Evolutionary conservation across 2,113 vertebrate species (phyloP).

Genomic region (Ophthalmolycus amberensis): DNA sequence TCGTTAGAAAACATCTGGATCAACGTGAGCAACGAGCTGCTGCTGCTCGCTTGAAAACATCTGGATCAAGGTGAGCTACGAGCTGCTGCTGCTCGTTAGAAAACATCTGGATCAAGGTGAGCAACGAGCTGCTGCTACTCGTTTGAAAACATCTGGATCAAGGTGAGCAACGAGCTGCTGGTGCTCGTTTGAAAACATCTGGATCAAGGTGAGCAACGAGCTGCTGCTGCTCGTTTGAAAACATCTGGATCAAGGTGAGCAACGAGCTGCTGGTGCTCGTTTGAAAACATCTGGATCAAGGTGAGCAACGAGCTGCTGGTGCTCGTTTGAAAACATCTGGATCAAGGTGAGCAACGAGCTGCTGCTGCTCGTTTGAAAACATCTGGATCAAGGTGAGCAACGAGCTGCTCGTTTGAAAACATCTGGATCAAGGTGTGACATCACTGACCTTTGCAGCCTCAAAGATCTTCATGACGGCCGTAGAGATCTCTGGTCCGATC

Average conservation of each 20-base stretch:
- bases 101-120: background rate
- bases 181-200: background rate
- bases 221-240: too few relatives aligned
- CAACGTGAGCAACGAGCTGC: background rate
- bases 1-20: background rate
- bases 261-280: background rate
- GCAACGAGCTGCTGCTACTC: too few relatives aligned
- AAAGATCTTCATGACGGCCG: slow-evolving; percentile 71
- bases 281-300: background rate
- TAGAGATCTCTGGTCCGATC: slow-evolving; percentile 76
- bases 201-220: background rate
- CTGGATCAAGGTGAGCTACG: background rate
- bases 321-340: background rate
- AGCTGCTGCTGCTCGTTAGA: background rate
- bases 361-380: background rate
- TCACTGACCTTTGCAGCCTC: slow-evolving; percentile 68
- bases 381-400: background rate
- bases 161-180: background rate
- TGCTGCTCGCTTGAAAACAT: too few relatives aligned
- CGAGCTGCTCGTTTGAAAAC: background rate
- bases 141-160: background rate
- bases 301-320: background rate
- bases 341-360: background rate
- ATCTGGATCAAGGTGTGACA: background rate
- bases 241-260: background rate